Evolutionary conservation across 1,140 invertebrate genomes (phyloP).

Genomic region (Hypothenemus hampei): DNA sequence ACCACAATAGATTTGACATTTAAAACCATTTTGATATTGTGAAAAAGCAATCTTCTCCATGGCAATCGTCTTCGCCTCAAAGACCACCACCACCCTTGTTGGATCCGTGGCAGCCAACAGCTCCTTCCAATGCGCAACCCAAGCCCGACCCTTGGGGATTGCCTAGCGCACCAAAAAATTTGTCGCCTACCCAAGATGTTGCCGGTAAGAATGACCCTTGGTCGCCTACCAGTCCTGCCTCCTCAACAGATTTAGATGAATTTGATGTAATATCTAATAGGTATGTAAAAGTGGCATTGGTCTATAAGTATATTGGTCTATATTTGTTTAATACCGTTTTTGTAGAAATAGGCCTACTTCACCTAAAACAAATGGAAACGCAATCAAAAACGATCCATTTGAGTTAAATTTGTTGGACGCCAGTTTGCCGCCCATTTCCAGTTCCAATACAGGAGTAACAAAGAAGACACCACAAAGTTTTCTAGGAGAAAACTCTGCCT

Average conservation of each 20-base stretch:
- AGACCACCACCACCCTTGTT: conserved; percentile 9
- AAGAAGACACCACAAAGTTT: conserved; percentile 88
- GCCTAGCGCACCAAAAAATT: conserved; percentile 32
- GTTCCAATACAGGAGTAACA: conserved; percentile 50
- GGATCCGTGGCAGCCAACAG: conserved; percentile 33
- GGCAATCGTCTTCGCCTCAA: conserved; percentile 34
- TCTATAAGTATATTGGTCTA: not conserved
- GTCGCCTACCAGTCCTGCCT: conserved; percentile 49
- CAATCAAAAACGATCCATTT: conserved; percentile 59
- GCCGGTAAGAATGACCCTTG: conserved; percentile 40
- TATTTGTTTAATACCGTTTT: not conserved
- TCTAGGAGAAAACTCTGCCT: conserved; percentile 86
- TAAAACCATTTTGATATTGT: not conserved
- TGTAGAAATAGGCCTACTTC: conserved; percentile 44
- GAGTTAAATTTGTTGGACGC: conserved; percentile 61
- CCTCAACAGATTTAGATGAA: conserved; percentile 72
- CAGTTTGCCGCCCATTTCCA: conserved; percentile 44
- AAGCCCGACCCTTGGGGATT: conserved; percentile 50
- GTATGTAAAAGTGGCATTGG: conserved; percentile 42
- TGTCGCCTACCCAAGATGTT: conserved; percentile 29
- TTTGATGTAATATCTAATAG: conserved; percentile 77
- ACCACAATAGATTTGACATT: not conserved
- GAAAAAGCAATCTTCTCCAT: conserved; percentile 33
- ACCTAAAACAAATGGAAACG: conserved; percentile 42
- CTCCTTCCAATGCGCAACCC: no score